Evolutionary conservation across 2,888 invertebrate genomes (phyloP).

Genomic region (Apantesis nais): DNA sequence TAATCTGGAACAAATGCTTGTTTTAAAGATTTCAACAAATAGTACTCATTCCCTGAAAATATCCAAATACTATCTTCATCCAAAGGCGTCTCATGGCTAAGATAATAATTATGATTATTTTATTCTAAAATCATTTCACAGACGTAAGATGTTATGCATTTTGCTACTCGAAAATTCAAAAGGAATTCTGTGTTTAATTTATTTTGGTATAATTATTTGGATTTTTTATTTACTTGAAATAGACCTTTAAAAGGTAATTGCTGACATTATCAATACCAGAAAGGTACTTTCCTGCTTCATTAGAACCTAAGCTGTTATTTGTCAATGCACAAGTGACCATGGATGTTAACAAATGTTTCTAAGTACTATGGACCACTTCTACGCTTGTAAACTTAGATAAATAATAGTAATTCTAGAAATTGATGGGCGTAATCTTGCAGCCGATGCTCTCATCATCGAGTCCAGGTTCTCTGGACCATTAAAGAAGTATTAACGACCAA

Average conservation of each 20-base stretch:
- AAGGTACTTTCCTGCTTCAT: not conserved
- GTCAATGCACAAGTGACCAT: too few species aligned
- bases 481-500: constrained; percentile 49
- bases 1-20: not conserved
- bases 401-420: constrained; percentile 4
- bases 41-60: not conserved
- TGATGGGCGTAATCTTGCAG: constrained; percentile 5
- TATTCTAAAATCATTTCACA: not conserved
- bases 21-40: not conserved
- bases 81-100: not conserved
- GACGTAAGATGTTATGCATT: not conserved
- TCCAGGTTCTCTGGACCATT: constrained; percentile 29
- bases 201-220: not conserved
- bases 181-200: not conserved
- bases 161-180: not conserved
- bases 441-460: constrained; percentile 22
- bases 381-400: not conserved
- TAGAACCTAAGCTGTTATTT: too few species aligned
- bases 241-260: too few species aligned
- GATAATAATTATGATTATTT: not conserved
- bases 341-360: too few species aligned
- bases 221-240: too few species aligned
- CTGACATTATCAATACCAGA: not conserved
- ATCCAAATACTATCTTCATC: not conserved
- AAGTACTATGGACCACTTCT: not conserved